Base-by-base conservation (phyloP, 37 sponge, comb jelly and placozoan genomes). In the Amphimedon queenslandica region DNA sequence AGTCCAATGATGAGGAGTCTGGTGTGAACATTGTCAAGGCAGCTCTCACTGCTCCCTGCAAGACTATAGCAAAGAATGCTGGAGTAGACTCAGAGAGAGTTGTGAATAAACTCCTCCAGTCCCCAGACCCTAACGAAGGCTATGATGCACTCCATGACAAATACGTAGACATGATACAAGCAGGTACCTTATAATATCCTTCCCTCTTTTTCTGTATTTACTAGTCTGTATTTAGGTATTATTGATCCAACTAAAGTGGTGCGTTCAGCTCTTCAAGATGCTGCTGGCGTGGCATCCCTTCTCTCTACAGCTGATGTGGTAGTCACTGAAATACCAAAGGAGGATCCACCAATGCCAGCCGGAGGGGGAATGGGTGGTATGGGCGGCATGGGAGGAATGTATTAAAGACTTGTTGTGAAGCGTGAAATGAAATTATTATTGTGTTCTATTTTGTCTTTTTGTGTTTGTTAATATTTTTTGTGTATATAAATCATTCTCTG, bases 241-340 rank as follows among this genome's bases (percentile, higher is more conserved):
- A 85, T 88, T 73, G 89, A 88, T 60, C 89, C 94, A 30, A 83
- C 92, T 16, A 92, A 97, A 72, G 99, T 97, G 64, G 99, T 97
- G 3, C 83, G 99, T 2, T 92, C 92, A 40, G 95, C 99, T 16
- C 74, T 97, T 1, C 85, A 90, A 38, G 99, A 97, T 77, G 99
- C 99, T 35, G 75, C 92, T 24, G 95, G 99, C 16, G 99, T 97
- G 2, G 99, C 99, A 31, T 88, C 92, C 21, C 89, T 97, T 4
- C 87, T 97, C 31, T 84, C 94, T 32, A 97, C 99, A 42, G 90
- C 99, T 8, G 99, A 97, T 63, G 84, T 79, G 16, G 88, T 90
- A 18, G 70, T 97, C 23, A 84, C 87, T 42, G 95, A 94, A 23
- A 60, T 97, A 0, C 95, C 99, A 11, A 69, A 86, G 70, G 63